Conservation (phyloP, 2,888 invertebrate species). For the Alcis repandata region DNA sequence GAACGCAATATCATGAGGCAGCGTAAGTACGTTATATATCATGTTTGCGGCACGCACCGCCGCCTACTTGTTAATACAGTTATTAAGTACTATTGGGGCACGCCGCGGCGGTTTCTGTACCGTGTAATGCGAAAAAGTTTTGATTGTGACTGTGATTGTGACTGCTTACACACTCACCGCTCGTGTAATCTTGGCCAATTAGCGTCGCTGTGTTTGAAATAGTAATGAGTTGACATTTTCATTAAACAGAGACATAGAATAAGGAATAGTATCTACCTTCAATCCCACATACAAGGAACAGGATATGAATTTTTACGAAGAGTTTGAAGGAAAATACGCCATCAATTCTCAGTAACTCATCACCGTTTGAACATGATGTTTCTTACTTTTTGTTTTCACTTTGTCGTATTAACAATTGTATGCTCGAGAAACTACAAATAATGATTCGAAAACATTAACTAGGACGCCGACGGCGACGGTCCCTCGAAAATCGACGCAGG, state of each 20-base stretch:
- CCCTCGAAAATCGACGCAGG: neutral
- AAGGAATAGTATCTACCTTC: neutral
- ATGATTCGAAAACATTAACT: neutral
- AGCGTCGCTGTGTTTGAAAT: neutral
- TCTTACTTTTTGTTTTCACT: too few relatives aligned
- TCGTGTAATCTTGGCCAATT: slow-evolving; percentile 4
- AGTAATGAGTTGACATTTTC: neutral
- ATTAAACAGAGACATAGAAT: neutral
- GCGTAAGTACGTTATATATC: slow-evolving; percentile 80
- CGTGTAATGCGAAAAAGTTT: slow-evolving; percentile 35
- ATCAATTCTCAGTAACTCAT: too few relatives aligned
- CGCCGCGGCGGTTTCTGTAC: slow-evolving; percentile 65
- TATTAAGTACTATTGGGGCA: slow-evolving; percentile 60
- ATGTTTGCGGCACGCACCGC: slow-evolving; percentile 71
- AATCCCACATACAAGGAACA: too few relatives aligned
- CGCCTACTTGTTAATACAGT: slow-evolving; percentile 75
- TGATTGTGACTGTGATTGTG: too few relatives aligned
- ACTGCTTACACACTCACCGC: neutral
- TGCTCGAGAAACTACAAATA: too few relatives aligned
- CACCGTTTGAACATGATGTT: too few relatives aligned
- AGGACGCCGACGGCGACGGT: neutral
- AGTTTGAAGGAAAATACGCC: too few relatives aligned
- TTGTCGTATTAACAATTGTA: too few relatives aligned
- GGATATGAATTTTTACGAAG: too few relatives aligned
- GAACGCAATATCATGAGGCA: slow-evolving; percentile 82